A percentile compares a stretch with the other conserved stretches of the same genome.
These are phyloP conservation scores for Penaeus monodon DNA, from an alignment of 2,888 invertebrate genomes.

Conservation along the genomic window DNA sequence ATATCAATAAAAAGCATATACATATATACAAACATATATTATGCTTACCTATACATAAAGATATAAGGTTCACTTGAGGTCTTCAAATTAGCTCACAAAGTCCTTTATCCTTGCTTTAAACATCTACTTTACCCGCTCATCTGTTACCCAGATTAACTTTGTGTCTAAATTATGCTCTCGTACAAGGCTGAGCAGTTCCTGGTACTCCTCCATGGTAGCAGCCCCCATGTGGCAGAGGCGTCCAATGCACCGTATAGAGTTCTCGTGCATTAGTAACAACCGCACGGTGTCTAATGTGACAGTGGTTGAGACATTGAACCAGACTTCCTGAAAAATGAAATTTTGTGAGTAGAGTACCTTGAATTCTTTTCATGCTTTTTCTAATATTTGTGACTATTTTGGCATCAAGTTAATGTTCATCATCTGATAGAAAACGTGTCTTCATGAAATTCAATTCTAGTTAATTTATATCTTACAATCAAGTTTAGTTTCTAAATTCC, in stretches of 20 bases:
- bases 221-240: slow-evolving; percentile 54
- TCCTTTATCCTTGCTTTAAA: not conserved
- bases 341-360: too few species aligned
- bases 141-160: slow-evolving; percentile 63
- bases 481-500: too few species aligned
- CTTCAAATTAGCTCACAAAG: not conserved
- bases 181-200: slow-evolving; percentile 40
- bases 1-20: too few species aligned
- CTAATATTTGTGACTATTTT: too few species aligned
- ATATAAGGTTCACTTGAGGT: not conserved
- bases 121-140: slow-evolving; percentile 39
- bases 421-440: too few species aligned
- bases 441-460: too few species aligned
- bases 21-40: too few species aligned
- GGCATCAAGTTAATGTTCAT: too few species aligned
- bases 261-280: slow-evolving; percentile 33
- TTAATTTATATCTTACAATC: too few species aligned
- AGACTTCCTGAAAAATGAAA: slow-evolving; percentile 43
- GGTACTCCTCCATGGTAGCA: slow-evolving; percentile 45
- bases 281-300: slow-evolving; percentile 48
- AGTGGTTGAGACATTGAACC: slow-evolving; percentile 61
- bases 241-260: slow-evolving; percentile 36
- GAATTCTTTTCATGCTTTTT: too few species aligned
- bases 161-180: slow-evolving; percentile 42
- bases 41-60: not conserved